Evolutionary conservation across 2,797 vertebrate species (phyloP).

Genomic region (Tangara arthus): DNA sequence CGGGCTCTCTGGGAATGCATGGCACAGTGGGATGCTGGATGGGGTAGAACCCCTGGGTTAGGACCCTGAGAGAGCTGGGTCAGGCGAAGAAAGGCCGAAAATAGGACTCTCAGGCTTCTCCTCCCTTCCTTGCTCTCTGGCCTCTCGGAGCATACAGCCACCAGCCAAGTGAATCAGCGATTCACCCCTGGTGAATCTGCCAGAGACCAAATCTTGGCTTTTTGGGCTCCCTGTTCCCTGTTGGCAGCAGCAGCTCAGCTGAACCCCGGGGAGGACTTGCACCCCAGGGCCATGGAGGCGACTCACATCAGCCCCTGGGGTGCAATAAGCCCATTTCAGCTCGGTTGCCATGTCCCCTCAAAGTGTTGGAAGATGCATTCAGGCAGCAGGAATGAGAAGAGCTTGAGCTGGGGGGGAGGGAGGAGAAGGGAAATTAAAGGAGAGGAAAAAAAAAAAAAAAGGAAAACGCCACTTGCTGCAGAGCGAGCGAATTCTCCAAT

Average conservation of each 20-base stretch:
- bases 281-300: accelerated
- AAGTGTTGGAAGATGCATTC: slow-evolving; percentile 60
- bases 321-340: slow-evolving; percentile 37
- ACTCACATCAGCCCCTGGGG: not conserved
- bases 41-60: not conserved
- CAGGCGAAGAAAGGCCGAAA: not conserved
- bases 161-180: not conserved
- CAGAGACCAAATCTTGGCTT: not conserved
- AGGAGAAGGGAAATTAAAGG: slow-evolving; percentile 47
- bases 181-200: not conserved
- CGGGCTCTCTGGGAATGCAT: accelerated
- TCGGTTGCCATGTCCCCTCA: slow-evolving; percentile 60
- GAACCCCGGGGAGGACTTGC: accelerated
- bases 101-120: not conserved
- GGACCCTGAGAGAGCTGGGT: not conserved
- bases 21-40: not conserved
- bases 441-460: not conserved
- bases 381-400: slow-evolving; percentile 68
- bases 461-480: slow-evolving; percentile 51
- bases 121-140: not conserved
- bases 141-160: not conserved
- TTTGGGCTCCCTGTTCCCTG: not conserved
- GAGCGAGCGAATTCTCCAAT: slow-evolving; percentile 70
- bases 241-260: not conserved
- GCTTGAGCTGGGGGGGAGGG: slow-evolving; percentile 35